phyloP scores from a whole-genome alignment of 2,113 vertebrate genomes.

The Ammodramus savannarum region DNA sequence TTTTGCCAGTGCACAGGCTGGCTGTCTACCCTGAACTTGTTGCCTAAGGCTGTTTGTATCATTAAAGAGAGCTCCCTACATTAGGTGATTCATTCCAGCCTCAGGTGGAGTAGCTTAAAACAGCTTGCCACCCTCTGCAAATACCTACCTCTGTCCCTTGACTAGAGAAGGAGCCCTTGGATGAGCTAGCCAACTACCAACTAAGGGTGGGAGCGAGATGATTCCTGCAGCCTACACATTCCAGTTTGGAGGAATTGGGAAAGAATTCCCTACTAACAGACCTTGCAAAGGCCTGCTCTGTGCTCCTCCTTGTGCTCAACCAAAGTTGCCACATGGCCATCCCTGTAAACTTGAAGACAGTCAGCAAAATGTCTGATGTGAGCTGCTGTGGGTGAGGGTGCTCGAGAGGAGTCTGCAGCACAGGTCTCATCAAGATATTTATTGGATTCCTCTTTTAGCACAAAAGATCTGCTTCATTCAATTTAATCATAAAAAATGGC shows the following conservation, averaged over 20 bases:
- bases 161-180: background rate
- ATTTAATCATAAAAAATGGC: background rate
- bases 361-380: background rate
- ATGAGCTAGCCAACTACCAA: background rate
- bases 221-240: background rate
- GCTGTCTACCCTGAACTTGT: background rate
- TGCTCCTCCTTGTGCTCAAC: background rate
- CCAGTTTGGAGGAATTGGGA: background rate
- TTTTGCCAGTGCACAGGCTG: background rate
- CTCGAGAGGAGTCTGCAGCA: background rate
- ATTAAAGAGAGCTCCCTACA: background rate
- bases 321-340: fast-evolving
- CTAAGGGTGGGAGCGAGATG: background rate
- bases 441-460: background rate
- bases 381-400: background rate
- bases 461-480: background rate
- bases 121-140: background rate
- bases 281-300: background rate
- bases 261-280: background rate
- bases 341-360: background rate
- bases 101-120: background rate
- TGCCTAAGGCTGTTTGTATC: background rate
- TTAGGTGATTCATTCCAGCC: background rate
- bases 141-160: background rate
- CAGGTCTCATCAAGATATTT: background rate